Evolutionary conservation across 2,888 invertebrate genomes (phyloP), one percentile per base, ranked within the genome.

Genomic region (Oscheius sp.): DNA sequence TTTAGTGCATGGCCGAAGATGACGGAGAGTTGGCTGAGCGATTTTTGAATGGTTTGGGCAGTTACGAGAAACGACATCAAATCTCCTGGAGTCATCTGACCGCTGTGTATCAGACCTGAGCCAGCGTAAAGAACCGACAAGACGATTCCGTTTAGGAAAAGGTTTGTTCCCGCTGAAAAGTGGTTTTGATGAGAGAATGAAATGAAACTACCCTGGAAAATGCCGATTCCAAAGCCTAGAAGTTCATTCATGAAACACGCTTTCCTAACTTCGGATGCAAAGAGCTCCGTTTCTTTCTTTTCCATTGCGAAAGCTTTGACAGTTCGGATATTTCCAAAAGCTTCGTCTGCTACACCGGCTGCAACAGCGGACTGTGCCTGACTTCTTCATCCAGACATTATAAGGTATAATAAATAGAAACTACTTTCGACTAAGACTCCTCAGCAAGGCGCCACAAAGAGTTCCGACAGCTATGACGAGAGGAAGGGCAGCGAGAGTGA

Each of bases 61-160:
- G 96, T 95, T 71, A 96, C 96, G 5, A 98, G 91, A 90, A 96
- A 98, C 0, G 96, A 94, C 96, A 98, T 97, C 59, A 98, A 92
- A 86, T 96, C 94, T 57, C 97, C 97, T 0, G 96, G 93, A 11
- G 79, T 70, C 79, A 82, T 77, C 74, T 79, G 76, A 1, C 74
- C 74, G 11, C 59, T 60, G 33, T 74, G 37, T 33, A 98, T 93
- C 33, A 96, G 91, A 88, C 94, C 93, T 0, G 96, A 96, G 70
- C 97, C 98, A 84, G 95, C 92, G 88, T 94, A 96, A 86, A 98
- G 92, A 0, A 96, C 96, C 1, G 93, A 93, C 53, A 98, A 90
- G 9, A 97, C 94, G 91, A 97, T 93, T 90, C 91, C 91, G 88
- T 92, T 92, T n/a, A 92, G 86, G 68, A 91, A 91, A 2, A 92